Base-by-base conservation (phyloP, 2,797 vertebrate species). In the Dallia pectoralis region DNA sequence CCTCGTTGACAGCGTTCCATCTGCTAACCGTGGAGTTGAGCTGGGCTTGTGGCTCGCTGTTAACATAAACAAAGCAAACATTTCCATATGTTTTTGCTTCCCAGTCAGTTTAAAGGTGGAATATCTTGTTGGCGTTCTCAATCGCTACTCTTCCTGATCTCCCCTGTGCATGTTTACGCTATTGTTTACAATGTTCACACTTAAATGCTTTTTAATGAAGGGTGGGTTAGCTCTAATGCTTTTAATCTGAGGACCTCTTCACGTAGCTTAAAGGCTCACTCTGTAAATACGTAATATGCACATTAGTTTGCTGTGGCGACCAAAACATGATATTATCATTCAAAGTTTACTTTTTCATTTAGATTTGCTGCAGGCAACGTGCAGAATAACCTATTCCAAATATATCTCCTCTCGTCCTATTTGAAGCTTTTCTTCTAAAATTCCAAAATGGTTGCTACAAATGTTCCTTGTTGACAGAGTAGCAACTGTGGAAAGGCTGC, bases 111-210 rank as follows among this genome's bases (percentile, higher is more conserved):
- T 30, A 48, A 16, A 68, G 67, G 67, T 68, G 5, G 7, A 25
- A 49, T 68, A 29, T 64, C 18, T 22, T 25, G 40, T 48, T 47
- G n/a, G 22, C 53, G 18, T 25, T 9, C 64, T 40, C 64, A 66
- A 12, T 64, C 62, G 29, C 25, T 44, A 18, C 29, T 30, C 18
- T 64, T 33, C 30, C 62, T 64, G 62, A 64, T 12, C 40, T 44
- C 44, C 67, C 44, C 25, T 30, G 44, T 70, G 68, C 48, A 70
- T 56, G 49, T 70, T 70, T 33, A 53, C 48, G 56, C 16, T 70
- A 9, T 70, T 12, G 25, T 70, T 53, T 70, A 56, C 18, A 19
- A 30, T 51, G 49, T 53, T 11, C 56, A 51, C 18, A 70, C 29
- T 7, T 48, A 30, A 2, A 29, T 18, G 40, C 9, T 19, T 53